phyloP scores from a whole-genome alignment of 2,888 invertebrate species.

The Chaitophorus viminalis region DNA sequence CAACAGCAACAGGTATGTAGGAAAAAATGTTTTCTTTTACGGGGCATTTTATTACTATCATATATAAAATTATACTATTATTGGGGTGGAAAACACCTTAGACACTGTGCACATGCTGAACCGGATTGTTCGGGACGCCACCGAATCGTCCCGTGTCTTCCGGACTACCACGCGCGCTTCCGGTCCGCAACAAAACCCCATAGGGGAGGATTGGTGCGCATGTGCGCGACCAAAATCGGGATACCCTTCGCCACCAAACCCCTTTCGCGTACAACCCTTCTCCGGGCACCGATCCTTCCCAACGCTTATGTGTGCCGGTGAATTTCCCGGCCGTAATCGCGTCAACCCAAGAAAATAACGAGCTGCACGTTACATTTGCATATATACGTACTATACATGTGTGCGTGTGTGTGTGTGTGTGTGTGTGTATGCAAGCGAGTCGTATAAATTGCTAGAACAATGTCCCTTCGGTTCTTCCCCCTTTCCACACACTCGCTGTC shows the following conservation, averaged over 20 bases:
- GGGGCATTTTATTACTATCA: slow-evolving; percentile 22
- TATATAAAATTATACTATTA: slow-evolving; percentile 12
- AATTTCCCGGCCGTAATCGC: slow-evolving; percentile 59
- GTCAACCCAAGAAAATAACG: slow-evolving; percentile 62
- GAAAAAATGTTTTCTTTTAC: neutral
- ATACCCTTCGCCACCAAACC: slow-evolving; percentile 17
- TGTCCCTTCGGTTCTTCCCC: slow-evolving; percentile 57
- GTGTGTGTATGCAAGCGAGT: slow-evolving; percentile 17
- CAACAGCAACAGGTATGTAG: neutral
- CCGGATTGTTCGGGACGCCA: slow-evolving; percentile 36
- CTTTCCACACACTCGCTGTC: slow-evolving; percentile 13
- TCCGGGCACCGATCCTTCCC: neutral
- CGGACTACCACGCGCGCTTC: slow-evolving; percentile 51
- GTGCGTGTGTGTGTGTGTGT: neutral
- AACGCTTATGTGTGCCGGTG: neutral
- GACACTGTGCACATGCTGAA: neutral
- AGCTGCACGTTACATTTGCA: slow-evolving; percentile 60
- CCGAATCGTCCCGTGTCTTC: slow-evolving; percentile 39
- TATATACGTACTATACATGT: slow-evolving; percentile 30
- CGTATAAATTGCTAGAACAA: slow-evolving; percentile 60
- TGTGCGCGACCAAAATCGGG: slow-evolving; percentile 6
- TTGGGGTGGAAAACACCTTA: slow-evolving; percentile 30
- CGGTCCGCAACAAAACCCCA: slow-evolving; percentile 34
- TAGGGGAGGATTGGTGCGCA: neutral
- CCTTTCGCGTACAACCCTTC: slow-evolving; percentile 19